phyloP scores from a whole-genome alignment of 2,113 vertebrate genomes.

The Lutjanus erythropterus region DNA sequence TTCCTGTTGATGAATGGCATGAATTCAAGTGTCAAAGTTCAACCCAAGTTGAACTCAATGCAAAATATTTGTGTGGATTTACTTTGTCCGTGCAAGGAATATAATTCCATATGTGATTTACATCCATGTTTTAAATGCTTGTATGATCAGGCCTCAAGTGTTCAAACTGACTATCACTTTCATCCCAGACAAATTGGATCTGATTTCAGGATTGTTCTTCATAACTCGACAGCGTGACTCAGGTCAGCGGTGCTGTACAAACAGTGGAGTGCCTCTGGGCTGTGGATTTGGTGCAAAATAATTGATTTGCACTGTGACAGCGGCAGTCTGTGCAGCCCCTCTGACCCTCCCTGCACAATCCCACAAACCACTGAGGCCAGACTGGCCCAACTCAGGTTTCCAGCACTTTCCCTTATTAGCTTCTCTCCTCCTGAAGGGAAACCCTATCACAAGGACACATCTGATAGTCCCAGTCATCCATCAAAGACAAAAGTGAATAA shows the following conservation, averaged over 20 bases:
- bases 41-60: no score
- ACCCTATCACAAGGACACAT: constrained; percentile 49
- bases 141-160: no score
- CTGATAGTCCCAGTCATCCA: constrained; percentile 58
- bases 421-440: constrained; percentile 39
- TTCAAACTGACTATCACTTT: background rate
- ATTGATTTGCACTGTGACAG: constrained; percentile 62
- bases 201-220: constrained; percentile 31
- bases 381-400: constrained; percentile 68
- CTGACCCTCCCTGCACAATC: constrained; percentile 45
- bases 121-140: no score
- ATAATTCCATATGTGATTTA: no score
- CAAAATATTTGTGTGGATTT: no score
- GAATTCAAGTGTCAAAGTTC: no score
- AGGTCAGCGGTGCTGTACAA: constrained; percentile 49
- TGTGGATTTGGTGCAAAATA: constrained; percentile 50
- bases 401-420: constrained; percentile 74
- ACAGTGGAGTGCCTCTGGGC: constrained; percentile 45
- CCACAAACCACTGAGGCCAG: constrained; percentile 58
- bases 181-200: background rate
- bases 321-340: constrained; percentile 28
- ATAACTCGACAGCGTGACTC: constrained; percentile 34
- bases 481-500: constrained; percentile 59
- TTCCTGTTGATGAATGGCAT: no score
- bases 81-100: no score